These are phyloP conservation scores for Protophormia terraenovae DNA, from an alignment of 2,888 invertebrate genomes.

Conservation along the genomic window DNA sequence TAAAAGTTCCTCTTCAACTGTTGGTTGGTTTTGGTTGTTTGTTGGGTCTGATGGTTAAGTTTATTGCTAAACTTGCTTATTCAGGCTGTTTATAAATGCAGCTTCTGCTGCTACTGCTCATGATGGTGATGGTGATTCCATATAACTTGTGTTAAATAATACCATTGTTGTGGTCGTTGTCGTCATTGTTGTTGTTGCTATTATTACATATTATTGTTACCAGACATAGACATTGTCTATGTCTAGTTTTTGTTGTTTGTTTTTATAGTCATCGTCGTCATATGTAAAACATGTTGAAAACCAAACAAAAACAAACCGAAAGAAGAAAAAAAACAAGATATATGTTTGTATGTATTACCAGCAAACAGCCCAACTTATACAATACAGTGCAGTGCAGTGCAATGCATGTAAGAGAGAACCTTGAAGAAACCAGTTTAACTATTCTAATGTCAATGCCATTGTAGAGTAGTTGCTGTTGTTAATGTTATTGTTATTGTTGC, in stretches of 20 bases:
- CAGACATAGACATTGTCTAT: conserved; percentile 46
- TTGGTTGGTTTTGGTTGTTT: neutral
- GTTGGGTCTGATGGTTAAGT: neutral
- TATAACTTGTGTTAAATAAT: conserved; percentile 43
- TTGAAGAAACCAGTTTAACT: conserved; percentile 80
- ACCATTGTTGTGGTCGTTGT: conserved; percentile 42
- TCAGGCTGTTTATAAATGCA: neutral
- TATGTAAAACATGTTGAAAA: conserved; percentile 57
- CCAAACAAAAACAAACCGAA: conserved; percentile 30
- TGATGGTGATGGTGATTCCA: neutral
- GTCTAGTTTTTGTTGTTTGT: conserved; percentile 7
- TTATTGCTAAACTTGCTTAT: conserved; percentile 4
- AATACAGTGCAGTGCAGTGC: no score
- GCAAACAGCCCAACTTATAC: conserved; percentile 10
- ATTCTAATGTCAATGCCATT: conserved; percentile 81
- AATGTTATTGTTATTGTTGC: neutral
- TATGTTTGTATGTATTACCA: neutral
- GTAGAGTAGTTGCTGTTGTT: conserved; percentile 37
- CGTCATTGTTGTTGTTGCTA: neutral
- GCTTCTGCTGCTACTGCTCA: neutral
- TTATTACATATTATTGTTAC: conserved; percentile 8
- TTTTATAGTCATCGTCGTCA: neutral
- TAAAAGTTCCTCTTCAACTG: neutral
- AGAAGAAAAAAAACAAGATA: neutral
- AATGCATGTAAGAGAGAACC: conserved; percentile 72